Evolutionary conservation across 2,888 invertebrate species (phyloP), one percentile per base, ranked within the genome.

Genomic region (Helobdella robusta): DNA sequence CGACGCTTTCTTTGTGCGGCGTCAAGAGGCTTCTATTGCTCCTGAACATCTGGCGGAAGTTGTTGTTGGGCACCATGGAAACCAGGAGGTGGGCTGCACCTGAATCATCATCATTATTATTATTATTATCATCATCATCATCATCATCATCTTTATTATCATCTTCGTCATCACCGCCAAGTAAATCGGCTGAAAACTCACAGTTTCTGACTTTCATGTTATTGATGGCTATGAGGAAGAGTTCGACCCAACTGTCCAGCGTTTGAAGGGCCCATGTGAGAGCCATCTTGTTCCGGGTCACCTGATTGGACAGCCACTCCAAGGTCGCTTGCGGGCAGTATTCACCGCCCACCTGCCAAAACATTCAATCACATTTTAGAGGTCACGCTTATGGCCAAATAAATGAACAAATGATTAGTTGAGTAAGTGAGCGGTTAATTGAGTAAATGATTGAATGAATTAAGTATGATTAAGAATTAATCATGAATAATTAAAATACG

Each of bases 191-290:
- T 6, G 6, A 30, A 25, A 20, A 71, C 81, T 79, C 77, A 86
- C 86, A 85, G 77, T 87, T 87, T 72, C 93, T 84, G 65, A 93
- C 93, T 36, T 92, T 82, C 71, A 89, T 89, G 75, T 90, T 90
- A 68, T 84, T 84, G 73, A 91, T 89, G 6, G 87, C 89, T 67
- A 93, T 84, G 67, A 93, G 83, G 79, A 89, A 92, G 70, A 87
- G 86, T 77, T 93, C 92, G 65, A 92, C 84, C 92, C 93, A 93
- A 30, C 86, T 87, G 71, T 91, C 91, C 73, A 91, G 85, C n/a
- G 89, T 89, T 73, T 87, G 87, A n/a, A 93, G 82, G 18, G 91
- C 90, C 89, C 91, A 92, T 58, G 88, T 85, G 79, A 91, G 91
- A 0, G 90, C 91, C 59, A 89, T 84, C 77, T 91, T 89, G 81